Evolutionary conservation across 1,140 invertebrate genomes (phyloP), one percentile per base, ranked within the genome.

Genomic region (Babylonia areolata): DNA sequence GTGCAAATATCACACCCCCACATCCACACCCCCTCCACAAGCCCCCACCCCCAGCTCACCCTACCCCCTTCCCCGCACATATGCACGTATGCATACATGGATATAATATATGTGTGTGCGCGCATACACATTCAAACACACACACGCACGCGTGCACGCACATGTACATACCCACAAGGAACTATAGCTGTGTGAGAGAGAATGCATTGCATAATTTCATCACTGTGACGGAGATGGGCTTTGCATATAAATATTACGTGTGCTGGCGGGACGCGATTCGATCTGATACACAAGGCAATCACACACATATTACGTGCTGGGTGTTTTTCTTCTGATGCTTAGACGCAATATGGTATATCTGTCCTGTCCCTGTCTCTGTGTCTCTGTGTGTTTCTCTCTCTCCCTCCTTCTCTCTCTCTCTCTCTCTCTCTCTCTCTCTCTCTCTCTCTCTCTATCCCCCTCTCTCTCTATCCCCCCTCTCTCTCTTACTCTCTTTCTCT

Each of bases 291-390:
- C n/a, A n/a, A n/a, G n/a, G n/a, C n/a, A n/a, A n/a, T n/a, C n/a
- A n/a, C n/a, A n/a, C n/a, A n/a, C n/a, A n/a, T n/a, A n/a, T n/a
- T n/a, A n/a, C n/a, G n/a, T n/a, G n/a, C n/a, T n/a, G n/a, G n/a
- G n/a, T n/a, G n/a, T n/a, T n/a, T n/a, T n/a, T n/a, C n/a, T n/a
- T n/a, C n/a, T n/a, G n/a, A n/a, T n/a, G n/a, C n/a, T n/a, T n/a
- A n/a, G n/a, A n/a, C n/a, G n/a, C n/a, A n/a, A n/a, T n/a, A n/a
- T n/a, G n/a, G n/a, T n/a, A n/a, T n/a, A n/a, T n/a, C n/a, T n/a
- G n/a, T n/a, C n/a, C 80, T 81, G 17, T 81, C 80, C 58, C 80
- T 81, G 17, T 64, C 80, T 46, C 11, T 81, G 39, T 46, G 2
- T 81, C 79, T 46, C 11, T 81, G 20, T 46, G 1, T 81, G 39